phyloP scores from a whole-genome alignment of 2,113 vertebrate species.

The Girardinichthys multiradiatus region DNA sequence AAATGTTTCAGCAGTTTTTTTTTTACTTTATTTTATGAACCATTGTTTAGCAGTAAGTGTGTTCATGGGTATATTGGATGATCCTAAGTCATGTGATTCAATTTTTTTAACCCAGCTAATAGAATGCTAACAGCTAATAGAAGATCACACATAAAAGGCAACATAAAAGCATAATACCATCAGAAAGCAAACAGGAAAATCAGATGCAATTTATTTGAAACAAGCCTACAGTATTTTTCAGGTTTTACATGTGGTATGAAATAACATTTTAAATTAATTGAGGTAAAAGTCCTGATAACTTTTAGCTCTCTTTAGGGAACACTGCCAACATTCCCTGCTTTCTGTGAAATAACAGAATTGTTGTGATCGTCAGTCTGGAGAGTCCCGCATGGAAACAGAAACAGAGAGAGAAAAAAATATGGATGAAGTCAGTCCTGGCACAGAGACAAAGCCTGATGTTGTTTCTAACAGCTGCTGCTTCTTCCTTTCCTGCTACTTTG shows the following conservation, averaged over 20 bases:
- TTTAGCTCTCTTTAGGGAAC: not conserved
- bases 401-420: constrained; percentile 5
- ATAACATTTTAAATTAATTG: not conserved
- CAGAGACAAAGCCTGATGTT: constrained; percentile 1
- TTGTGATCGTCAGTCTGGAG: constrained; percentile 16
- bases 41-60: not conserved
- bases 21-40: not conserved
- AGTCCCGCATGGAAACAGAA: constrained; percentile 1
- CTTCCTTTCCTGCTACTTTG: not conserved
- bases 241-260: not conserved
- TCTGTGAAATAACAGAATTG: constrained; percentile 14
- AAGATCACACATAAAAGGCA: not conserved
- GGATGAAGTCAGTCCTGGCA: not conserved
- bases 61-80: not conserved
- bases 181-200: not conserved
- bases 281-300: not conserved
- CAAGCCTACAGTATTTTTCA: not conserved
- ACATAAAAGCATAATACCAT: not conserved
- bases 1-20: too few species aligned
- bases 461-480: constrained; percentile 18
- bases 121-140: not conserved
- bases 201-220: not conserved
- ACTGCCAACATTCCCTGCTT: not conserved
- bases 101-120: not conserved
- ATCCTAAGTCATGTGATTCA: not conserved